phyloP scores from a whole-genome alignment of 2,797 vertebrate genomes.

The Propithecus perrieri region DNA sequence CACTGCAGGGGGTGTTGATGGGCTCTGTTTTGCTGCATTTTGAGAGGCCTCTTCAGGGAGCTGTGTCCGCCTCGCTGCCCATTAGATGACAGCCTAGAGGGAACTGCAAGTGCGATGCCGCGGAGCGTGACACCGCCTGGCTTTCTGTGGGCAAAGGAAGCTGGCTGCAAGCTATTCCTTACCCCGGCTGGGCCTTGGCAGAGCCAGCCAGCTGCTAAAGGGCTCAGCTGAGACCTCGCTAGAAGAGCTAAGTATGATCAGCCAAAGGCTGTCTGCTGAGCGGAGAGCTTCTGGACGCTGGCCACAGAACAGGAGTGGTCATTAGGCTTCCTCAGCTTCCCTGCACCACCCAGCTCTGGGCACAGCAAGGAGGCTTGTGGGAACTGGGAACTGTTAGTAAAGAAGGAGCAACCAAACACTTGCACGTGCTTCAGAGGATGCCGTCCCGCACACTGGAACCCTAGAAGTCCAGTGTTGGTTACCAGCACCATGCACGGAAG shows the following conservation, averaged over 20 bases:
- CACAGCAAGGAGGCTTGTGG: background rate
- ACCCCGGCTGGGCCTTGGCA: background rate
- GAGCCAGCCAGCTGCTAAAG: background rate
- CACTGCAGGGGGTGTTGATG: background rate
- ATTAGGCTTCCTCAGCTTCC: background rate
- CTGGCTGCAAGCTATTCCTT: background rate
- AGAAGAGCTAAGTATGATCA: background rate
- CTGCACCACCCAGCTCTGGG: background rate
- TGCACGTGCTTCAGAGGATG: background rate
- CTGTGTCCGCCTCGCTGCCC: rapidly evolving
- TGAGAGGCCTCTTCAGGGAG: background rate
- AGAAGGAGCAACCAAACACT: background rate
- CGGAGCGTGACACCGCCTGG: background rate
- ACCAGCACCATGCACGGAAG: rapidly evolving
- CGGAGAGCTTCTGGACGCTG: background rate
- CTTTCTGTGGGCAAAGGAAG: background rate
- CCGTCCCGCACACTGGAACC: background rate
- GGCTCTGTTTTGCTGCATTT: background rate
- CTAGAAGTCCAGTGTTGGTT: background rate
- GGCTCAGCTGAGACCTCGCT: background rate
- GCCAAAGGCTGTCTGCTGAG: background rate
- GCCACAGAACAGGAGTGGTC: background rate
- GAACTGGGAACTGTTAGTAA: background rate
- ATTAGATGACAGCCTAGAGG: background rate
- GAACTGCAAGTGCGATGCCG: rapidly evolving